Evolutionary conservation across 2,113 vertebrate species (phyloP).

Genomic region (Aramus guarauna): DNA sequence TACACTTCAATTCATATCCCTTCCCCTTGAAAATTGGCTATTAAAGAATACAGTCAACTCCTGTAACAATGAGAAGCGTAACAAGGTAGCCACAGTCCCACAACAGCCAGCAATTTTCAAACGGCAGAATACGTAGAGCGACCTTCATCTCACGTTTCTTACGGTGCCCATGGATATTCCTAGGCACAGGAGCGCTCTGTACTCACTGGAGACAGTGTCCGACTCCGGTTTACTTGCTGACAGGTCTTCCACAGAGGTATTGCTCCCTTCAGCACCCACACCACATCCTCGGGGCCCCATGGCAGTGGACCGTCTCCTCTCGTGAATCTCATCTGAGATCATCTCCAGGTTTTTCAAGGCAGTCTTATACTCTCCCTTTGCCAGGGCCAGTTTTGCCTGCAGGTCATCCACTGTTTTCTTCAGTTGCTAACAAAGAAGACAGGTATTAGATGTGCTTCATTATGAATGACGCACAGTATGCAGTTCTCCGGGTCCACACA

Average conservation of each 20-base stretch:
- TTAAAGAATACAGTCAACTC: not conserved
- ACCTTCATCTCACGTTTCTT: not conserved
- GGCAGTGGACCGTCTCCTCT: slow-evolving; percentile 82
- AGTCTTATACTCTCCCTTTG: slow-evolving; percentile 91
- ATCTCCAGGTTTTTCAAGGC: slow-evolving; percentile 93
- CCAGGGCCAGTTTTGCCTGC: slow-evolving; percentile 87
- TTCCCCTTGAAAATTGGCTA: not conserved
- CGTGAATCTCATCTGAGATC: slow-evolving; percentile 97
- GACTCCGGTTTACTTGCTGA: slow-evolving; percentile 78
- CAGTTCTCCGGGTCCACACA: fast-evolving
- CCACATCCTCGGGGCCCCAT: slow-evolving; percentile 91
- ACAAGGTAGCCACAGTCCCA: not conserved
- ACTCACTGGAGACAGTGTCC: slow-evolving; percentile 89
- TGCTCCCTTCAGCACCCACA: slow-evolving; percentile 87
- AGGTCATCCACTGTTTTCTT: slow-evolving; percentile 94
- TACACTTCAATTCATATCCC: not conserved
- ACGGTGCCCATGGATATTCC: fast-evolving
- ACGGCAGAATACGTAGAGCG: not conserved
- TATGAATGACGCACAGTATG: fast-evolving
- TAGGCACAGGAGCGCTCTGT: fast-evolving
- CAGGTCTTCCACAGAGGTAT: slow-evolving; percentile 75
- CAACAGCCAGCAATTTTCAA: not conserved
- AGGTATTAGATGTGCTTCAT: not conserved
- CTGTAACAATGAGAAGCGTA: not conserved
- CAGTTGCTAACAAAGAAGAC: slow-evolving; percentile 80